Evolutionary conservation across 2,113 vertebrate genomes (phyloP).

Genomic region (Neodon shergylaensis): DNA sequence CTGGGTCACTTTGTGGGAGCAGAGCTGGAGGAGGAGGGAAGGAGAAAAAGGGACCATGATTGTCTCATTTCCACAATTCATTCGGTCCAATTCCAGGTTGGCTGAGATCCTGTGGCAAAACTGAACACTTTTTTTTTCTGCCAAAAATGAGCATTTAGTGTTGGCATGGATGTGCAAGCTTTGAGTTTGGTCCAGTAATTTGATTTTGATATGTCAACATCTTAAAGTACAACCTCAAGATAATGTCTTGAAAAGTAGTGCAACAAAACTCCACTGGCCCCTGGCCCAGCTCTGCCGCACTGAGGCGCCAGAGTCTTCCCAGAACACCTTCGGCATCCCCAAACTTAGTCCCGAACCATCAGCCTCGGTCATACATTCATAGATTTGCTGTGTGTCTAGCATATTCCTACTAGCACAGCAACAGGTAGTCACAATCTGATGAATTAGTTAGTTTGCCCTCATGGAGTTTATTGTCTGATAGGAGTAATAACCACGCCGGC

Average conservation of each 20-base stretch:
- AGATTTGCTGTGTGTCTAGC: not conserved
- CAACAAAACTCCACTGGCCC: slow-evolving; percentile 40
- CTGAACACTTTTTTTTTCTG: slow-evolving; percentile 59
- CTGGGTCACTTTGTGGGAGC: not conserved
- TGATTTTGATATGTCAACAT: slow-evolving; percentile 75
- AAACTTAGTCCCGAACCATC: not conserved
- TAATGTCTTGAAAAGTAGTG: slow-evolving; percentile 59
- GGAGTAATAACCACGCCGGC: not conserved
- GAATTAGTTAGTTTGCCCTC: not conserved
- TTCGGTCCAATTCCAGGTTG: slow-evolving; percentile 51
- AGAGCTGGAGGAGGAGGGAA: not conserved
- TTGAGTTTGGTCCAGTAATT: slow-evolving; percentile 73
- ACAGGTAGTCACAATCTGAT: not conserved
- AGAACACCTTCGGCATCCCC: not conserved
- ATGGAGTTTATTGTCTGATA: not conserved
- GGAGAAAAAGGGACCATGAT: not conserved
- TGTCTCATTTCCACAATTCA: slow-evolving; percentile 69
- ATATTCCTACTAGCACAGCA: not conserved
- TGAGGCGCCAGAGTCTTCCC: not conserved
- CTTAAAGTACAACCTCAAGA: slow-evolving; percentile 71
- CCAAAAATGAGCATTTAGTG: slow-evolving; percentile 73
- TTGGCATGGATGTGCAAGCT: slow-evolving; percentile 61
- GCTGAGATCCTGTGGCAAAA: slow-evolving; percentile 58
- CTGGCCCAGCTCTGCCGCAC: not conserved
- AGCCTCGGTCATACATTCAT: not conserved